phyloP scores from a whole-genome alignment of 2,797 vertebrate species.

The Peromyscus nudipes region DNA sequence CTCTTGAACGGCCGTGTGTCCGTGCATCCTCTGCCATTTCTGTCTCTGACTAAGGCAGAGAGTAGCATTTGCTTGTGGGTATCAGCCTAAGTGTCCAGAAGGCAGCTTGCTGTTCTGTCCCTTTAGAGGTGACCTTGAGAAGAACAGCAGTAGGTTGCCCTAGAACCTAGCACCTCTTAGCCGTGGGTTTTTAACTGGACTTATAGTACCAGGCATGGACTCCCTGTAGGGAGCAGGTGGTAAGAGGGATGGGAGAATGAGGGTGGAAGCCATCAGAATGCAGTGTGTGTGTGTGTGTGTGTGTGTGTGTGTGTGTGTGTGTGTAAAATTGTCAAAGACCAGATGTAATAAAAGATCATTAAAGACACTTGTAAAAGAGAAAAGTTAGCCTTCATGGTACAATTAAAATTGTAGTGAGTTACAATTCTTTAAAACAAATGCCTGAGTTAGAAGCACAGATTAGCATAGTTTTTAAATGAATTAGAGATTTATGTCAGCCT shows the following conservation, averaged over 20 bases:
- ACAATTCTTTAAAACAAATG: background rate
- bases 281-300: background rate
- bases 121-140: background rate
- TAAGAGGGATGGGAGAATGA: background rate
- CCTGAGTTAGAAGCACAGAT: slow-evolving; percentile 25
- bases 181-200: background rate
- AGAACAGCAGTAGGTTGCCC: background rate
- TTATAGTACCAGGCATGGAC: background rate
- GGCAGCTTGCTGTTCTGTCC: too few species aligned
- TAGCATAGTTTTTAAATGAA: background rate
- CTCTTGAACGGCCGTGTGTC: background rate
- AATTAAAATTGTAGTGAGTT: background rate
- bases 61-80: too few species aligned
- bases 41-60: background rate
- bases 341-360: background rate
- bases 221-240: background rate
- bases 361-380: background rate
- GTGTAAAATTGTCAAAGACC: background rate
- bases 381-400: background rate
- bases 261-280: background rate
- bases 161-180: background rate
- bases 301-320: too few species aligned
- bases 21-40: too few species aligned
- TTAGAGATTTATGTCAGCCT: background rate
- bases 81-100: background rate